phyloP scores from a whole-genome alignment of 2,797 vertebrate species.

The Argya squamiceps region DNA sequence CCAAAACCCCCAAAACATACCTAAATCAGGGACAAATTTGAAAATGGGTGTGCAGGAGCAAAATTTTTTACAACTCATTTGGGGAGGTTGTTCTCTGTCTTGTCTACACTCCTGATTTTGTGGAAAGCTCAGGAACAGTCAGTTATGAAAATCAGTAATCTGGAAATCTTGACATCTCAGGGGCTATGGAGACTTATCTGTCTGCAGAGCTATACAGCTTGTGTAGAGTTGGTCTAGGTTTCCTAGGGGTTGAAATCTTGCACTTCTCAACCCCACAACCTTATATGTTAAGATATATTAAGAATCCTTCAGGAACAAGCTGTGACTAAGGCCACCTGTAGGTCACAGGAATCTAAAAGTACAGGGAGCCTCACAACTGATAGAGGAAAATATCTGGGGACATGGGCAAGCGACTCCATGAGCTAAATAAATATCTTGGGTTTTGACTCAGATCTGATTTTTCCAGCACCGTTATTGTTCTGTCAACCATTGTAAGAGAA shows the following conservation, averaged over 20 bases:
- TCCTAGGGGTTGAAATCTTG: not conserved
- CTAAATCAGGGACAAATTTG: not conserved
- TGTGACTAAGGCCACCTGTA: not conserved
- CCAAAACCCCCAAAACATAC: accelerated
- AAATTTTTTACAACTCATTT: not conserved
- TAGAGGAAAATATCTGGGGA: not conserved
- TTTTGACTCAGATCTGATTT: not conserved
- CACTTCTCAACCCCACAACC: not conserved
- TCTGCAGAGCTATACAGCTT: not conserved
- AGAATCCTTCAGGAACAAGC: not conserved
- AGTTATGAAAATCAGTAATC: not conserved
- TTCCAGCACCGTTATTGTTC: not conserved
- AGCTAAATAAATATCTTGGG: not conserved
- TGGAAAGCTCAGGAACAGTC: not conserved
- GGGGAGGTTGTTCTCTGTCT: not conserved
- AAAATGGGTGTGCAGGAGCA: not conserved
- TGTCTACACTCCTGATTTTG: not conserved
- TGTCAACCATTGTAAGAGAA: not conserved
- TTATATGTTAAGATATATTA: not conserved
- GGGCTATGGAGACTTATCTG: not conserved
- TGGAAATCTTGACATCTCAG: not conserved
- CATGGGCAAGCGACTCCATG: not conserved
- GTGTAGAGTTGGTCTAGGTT: not conserved
- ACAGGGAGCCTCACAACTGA: not conserved
- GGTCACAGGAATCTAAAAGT: not conserved